Base-by-base conservation (phyloP, 2,113 vertebrate genomes). In the Lichenostomus cassidix region DNA sequence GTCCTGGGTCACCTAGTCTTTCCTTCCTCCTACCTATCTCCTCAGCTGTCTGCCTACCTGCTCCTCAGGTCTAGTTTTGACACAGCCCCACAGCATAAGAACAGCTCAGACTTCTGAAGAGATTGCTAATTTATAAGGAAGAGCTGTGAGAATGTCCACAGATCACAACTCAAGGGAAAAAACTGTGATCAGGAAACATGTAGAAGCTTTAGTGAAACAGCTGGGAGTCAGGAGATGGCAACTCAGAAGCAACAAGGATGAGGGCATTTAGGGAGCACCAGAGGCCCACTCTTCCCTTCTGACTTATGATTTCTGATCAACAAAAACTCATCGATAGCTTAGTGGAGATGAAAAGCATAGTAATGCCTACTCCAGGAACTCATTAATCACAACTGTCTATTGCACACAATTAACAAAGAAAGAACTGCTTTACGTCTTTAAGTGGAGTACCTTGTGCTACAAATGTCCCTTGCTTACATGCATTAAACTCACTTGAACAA, bases 371-470 rank as follows among this genome's bases (percentile, higher is more conserved):
- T 3, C 31, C 73, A 39, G 44, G 35, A 79, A 28, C 25, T 84
- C 39, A 3, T 35, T 70, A 63, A 27, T 59, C 6, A 21, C 35
- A 20, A 20, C 31, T 63, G 21, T 21, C 12, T 71, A 15, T 27
- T 56, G 52, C 37, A 60, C 27, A 21, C 7, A 58, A 42, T 56
- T 11, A 10, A 23, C 27, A 75, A 52, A 74, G 27, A 81, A 41
- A 83, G 74, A 41, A 20, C 7, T 59, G 6, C 9, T 78, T 55
- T 42, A 37, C 4, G 16, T 6, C 65, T 92, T 88, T 28, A 52
- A 82, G 55, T 0, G 8, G 8, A 10, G 4, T 25, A 11, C 10
- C 25, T 37, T 31, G 31, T 33, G 31, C 44, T 42, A 1, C 8
- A 12, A 19, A 2, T 39, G 8, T 47, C 11, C 7, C 50, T 46